These are phyloP conservation scores for Lagopus leucura DNA, from an alignment of 2,113 vertebrate species.

Conservation along the genomic window DNA sequence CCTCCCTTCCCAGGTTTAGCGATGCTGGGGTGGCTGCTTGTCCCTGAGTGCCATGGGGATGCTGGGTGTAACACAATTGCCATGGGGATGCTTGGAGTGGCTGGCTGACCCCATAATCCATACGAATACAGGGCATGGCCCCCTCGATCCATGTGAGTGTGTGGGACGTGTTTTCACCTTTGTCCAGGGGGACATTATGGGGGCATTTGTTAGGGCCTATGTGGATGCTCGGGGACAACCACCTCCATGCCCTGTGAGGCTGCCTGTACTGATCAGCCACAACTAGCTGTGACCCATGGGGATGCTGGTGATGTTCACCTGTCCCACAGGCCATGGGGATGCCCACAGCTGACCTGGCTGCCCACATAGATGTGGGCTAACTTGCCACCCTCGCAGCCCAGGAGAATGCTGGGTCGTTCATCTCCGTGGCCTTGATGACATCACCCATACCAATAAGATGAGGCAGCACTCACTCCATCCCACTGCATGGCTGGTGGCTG, in stretches of 20 bases:
- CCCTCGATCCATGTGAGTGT: neutral
- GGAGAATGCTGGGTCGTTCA: neutral
- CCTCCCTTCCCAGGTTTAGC: neutral
- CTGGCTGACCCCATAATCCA: neutral
- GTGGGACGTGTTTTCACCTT: accelerated
- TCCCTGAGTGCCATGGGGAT: neutral
- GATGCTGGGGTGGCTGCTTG: neutral
- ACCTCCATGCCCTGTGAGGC: neutral
- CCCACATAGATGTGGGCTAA: neutral
- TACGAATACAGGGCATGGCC: neutral
- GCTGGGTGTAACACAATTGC: neutral
- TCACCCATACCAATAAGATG: constrained; percentile 51
- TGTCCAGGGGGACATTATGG: accelerated
- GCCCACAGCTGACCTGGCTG: neutral
- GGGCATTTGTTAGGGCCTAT: accelerated
- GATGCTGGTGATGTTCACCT: neutral
- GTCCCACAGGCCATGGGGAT: neutral
- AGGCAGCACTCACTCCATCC: neutral
- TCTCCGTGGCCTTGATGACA: neutral
- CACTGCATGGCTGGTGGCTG: neutral
- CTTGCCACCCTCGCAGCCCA: accelerated
- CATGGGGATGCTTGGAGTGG: neutral
- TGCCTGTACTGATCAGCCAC: neutral
- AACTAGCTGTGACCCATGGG: neutral
- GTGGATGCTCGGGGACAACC: neutral